Evolutionary conservation across 2,797 vertebrate genomes (phyloP).

Genomic region (Parotocinclus haroldoi): DNA sequence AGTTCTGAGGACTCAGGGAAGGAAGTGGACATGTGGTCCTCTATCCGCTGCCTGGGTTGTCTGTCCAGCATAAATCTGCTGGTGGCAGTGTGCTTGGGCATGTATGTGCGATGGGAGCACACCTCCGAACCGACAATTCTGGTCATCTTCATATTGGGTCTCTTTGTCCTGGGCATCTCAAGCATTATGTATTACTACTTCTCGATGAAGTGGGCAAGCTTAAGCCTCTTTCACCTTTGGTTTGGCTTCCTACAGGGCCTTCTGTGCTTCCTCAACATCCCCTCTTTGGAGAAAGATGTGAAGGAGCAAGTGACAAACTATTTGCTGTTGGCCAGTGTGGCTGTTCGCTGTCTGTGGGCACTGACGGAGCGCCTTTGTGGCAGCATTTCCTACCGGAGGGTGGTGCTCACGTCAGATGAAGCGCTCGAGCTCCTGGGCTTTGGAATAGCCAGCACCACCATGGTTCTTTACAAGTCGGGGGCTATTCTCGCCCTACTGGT

Average conservation of each 20-base stretch:
- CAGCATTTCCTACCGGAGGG: constrained; percentile 77
- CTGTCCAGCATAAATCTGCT: constrained; percentile 86
- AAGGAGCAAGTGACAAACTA: constrained; percentile 91
- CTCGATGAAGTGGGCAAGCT: constrained; percentile 92
- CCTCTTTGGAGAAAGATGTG: constrained; percentile 76
- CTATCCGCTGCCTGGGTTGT: constrained; percentile 88
- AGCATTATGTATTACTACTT: constrained; percentile 98
- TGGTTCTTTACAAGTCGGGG: constrained; percentile 80
- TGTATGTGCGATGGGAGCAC: constrained; percentile 95
- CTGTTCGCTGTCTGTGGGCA: constrained; percentile 80
- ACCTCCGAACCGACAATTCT: constrained; percentile 85
- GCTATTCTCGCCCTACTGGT: constrained; percentile 83
- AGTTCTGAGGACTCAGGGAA: constrained; percentile 75
- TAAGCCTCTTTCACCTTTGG: constrained; percentile 93
- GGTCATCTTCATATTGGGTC: constrained; percentile 94
- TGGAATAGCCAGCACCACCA: constrained; percentile 87
- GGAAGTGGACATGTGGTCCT: constrained; percentile 86
- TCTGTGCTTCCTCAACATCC: constrained; percentile 89
- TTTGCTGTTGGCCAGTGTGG: constrained; percentile 82
- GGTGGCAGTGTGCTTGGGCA: constrained; percentile 90
- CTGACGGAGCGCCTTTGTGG: constrained; percentile 86
- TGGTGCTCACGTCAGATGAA: constrained; percentile 82
- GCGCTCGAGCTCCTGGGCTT: constrained; percentile 93
- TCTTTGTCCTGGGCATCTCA: constrained; percentile 93
- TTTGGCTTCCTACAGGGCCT: constrained; percentile 95